Evolutionary conservation across 1,140 invertebrate genomes (phyloP).

Genomic region (Thereuonema tuberculata): DNA sequence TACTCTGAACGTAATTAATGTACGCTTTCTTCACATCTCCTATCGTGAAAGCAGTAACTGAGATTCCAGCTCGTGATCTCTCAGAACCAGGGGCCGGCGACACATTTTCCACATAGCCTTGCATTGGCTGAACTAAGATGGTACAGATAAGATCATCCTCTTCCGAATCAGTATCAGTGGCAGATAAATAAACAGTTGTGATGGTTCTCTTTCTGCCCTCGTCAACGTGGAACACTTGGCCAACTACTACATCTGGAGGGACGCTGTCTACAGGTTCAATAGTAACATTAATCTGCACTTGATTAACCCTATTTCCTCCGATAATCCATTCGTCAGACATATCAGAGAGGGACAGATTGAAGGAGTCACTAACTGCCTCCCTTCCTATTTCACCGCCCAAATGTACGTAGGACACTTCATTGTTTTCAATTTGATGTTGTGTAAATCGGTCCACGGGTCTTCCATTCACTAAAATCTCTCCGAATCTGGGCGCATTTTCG

Average conservation of each 20-base stretch:
- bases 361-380: conserved; percentile 23
- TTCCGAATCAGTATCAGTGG: conserved; percentile 30
- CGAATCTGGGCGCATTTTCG: conserved; percentile 23
- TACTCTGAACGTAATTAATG: conserved; percentile 34
- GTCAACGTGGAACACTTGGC: conserved; percentile 22
- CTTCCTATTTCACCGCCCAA: conserved; percentile 28
- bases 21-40: conserved; percentile 24
- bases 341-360: conserved; percentile 28
- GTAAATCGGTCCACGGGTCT: conserved; percentile 25
- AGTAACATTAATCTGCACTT: conserved; percentile 27
- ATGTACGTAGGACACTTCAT: conserved; percentile 28
- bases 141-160: conserved; percentile 30
- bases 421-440: conserved; percentile 26
- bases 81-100: conserved; percentile 29
- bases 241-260: conserved; percentile 22
- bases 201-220: conserved; percentile 30
- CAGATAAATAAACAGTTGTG: conserved; percentile 25
- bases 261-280: conserved; percentile 30
- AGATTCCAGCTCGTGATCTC: conserved; percentile 26
- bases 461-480: conserved; percentile 24
- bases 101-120: conserved; percentile 33
- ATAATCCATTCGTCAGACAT: conserved; percentile 25
- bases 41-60: conserved; percentile 29
- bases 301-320: conserved; percentile 24
- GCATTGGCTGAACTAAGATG: conserved; percentile 27